Evolutionary conservation across 2,797 vertebrate genomes (phyloP), one percentile per base, ranked within the genome.

Genomic region (Mycteria americana): DNA sequence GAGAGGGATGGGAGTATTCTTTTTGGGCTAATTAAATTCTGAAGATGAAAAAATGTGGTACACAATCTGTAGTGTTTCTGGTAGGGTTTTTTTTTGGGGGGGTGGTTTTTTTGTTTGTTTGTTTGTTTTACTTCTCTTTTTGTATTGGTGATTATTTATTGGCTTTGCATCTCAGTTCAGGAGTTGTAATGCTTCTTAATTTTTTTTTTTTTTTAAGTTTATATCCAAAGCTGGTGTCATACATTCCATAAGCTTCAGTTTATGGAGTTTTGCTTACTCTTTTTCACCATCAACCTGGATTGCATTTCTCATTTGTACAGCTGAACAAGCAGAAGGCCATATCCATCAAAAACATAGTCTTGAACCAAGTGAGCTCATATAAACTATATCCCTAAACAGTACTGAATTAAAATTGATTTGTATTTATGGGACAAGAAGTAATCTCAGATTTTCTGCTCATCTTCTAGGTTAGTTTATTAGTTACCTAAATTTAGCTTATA

Each of bases 261-360:
- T 85, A 65, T 45, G 39, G 73, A 93, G 33, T 69, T 95, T 76
- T 91, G 21, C 85, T 70, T 88, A 89, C 18, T 67, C 23, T 59
- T 70, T 88, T 69, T 89, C 59, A 62, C 68, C 69, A 68, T 85
- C 90, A 95, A 50, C 86, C 78, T 91, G 84, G 56, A 78, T 64
- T 88, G 23, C 72, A 72, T 95, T 80, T 69, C 54, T 85, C 50
- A 77, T 53, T 93, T 75, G 86, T 88, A 80, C 93, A 95, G 86
- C 84, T 97, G 97, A 94, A 92, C 91, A 95, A 95, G 78, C 92
- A 96, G 94, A 96, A 91, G 93, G 88, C 91, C 37, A 48, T 95
- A 92, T 93, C 93, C 78, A 89, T 95, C 84, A 96, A 96, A 91
- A 80, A 18, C 53, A 19, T 39, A 84, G n/a, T 74, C 77, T 87